Evolutionary conservation across 2,888 invertebrate species (phyloP).

Genomic region (Eumacrocentrus americanus): DNA sequence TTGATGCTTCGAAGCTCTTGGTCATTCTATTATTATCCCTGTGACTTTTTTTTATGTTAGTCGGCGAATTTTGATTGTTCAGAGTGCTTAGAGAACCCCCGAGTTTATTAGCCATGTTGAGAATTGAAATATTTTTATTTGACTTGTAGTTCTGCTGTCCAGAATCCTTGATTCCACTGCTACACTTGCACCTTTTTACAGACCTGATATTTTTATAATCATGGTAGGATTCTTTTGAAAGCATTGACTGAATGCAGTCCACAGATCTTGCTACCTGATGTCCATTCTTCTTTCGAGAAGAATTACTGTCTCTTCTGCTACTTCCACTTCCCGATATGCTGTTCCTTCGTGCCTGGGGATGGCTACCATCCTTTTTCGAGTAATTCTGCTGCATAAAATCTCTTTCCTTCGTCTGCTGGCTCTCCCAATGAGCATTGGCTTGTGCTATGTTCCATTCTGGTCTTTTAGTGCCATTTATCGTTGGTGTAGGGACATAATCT

Average conservation of each 20-base stretch:
- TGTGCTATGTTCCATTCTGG: slow-evolving; percentile 51
- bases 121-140: slow-evolving; percentile 33
- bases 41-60: slow-evolving; percentile 4
- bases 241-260: slow-evolving; percentile 49
- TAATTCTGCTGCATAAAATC: slow-evolving; percentile 17
- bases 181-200: not conserved
- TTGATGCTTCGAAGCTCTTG: slow-evolving; percentile 29
- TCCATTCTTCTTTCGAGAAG: slow-evolving; percentile 32
- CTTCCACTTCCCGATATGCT: slow-evolving; percentile 33
- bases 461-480: slow-evolving; percentile 37
- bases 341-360: slow-evolving; percentile 34
- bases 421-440: slow-evolving; percentile 49
- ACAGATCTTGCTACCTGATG: slow-evolving; percentile 46
- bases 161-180: not conserved
- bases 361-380: not conserved
- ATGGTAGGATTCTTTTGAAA: slow-evolving; percentile 40
- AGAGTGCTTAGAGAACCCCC: slow-evolving; percentile 44
- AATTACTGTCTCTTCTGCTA: slow-evolving; percentile 34
- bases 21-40: slow-evolving; percentile 24
- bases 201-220: slow-evolving; percentile 25
- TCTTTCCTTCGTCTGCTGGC: slow-evolving; percentile 26
- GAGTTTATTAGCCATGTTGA: slow-evolving; percentile 40
- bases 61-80: slow-evolving; percentile 29
- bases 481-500: slow-evolving; percentile 45
- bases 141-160: slow-evolving; percentile 23